Evolutionary conservation across 2,888 invertebrate species (phyloP).

Genomic region (Papilio gigon): DNA sequence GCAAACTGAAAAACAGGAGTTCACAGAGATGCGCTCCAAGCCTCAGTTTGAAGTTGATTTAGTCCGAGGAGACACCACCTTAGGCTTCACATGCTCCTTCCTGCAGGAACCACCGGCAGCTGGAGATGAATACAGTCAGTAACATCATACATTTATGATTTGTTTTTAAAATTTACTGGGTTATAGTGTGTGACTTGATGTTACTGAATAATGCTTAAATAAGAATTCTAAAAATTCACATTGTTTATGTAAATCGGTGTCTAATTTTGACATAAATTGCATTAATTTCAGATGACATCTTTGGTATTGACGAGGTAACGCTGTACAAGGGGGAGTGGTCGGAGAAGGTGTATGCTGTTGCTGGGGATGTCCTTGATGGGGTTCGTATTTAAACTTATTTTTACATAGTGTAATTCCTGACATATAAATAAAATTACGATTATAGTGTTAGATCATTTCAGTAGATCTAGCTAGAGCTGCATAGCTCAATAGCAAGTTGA

Average conservation of each 20-base stretch:
- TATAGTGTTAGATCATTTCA: neutral
- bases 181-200: too few relatives aligned
- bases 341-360: slow-evolving; percentile 93
- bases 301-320: slow-evolving; percentile 96
- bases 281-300: slow-evolving; percentile 88
- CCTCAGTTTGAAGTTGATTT: slow-evolving; percentile 96
- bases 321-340: slow-evolving; percentile 94
- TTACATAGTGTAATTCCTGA: neutral
- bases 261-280: neutral
- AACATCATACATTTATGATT: slow-evolving; percentile 50
- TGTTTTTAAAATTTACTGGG: slow-evolving; percentile 1
- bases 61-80: slow-evolving; percentile 87
- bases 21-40: slow-evolving; percentile 93
- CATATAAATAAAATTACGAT: too few relatives aligned
- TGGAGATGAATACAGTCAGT: slow-evolving; percentile 87
- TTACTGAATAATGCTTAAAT: too few relatives aligned
- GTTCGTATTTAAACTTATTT: slow-evolving; percentile 79
- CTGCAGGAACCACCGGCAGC: slow-evolving; percentile 84
- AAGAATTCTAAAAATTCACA: too few relatives aligned
- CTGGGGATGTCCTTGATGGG: slow-evolving; percentile 97
- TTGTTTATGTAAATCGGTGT: neutral
- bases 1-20: slow-evolving; percentile 86
- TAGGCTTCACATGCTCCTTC: slow-evolving; percentile 94
- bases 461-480: neutral
- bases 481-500: slow-evolving; percentile 47